Base-by-base conservation (phyloP, 2,113 vertebrate species). In the Myotis yumanensis region DNA sequence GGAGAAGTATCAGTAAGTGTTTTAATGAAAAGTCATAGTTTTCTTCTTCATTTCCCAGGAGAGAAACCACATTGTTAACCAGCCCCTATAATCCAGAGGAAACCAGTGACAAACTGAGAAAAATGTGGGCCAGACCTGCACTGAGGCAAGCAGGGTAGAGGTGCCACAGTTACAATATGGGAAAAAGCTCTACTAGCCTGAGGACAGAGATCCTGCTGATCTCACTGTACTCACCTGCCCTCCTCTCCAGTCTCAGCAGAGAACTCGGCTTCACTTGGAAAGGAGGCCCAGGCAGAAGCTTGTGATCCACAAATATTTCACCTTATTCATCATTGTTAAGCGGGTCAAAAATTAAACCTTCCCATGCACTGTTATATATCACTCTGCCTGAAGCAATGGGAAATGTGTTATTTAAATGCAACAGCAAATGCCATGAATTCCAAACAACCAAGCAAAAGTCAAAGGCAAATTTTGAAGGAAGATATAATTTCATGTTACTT, bases 391-490 rank as follows among this genome's bases (percentile, higher is more conserved):
- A 95, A 93, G 93, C 37, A 94, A 79, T 83, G 82, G 88, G 76
- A 97, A 98, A 97, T 94, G 80, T 84, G 57, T 71, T 96, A 94
- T 96, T 96, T 90, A 95, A 97, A 97, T 95, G 94, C 93, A 97
- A 84, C 66, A 94, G n/a, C 87, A 90, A 94, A 96, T 97, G 94
- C 81, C 89, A 83, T 94, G 89, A 97, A 97, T 97, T 97, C 93
- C 88, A 97, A 97, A 96, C n/a, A 89, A 80, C 93, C 88, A 95
- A 83, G 83, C 7, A 89, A 82, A 98, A 97, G 79, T 96, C 25
- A 37, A 68, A 97, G 62, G 75, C 69, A 95, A 96, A 94, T 66
- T 95, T 96, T 96, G 18, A 71, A 95, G 95, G 71, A 95, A 97
- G 35, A 86, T 96, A 97, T 91, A 97, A 95, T 96, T 97, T 96